Evolutionary conservation across 35 echinoderm and acorn worm genomes (phyloP).

Genomic region (Apostichopus californicus): DNA sequence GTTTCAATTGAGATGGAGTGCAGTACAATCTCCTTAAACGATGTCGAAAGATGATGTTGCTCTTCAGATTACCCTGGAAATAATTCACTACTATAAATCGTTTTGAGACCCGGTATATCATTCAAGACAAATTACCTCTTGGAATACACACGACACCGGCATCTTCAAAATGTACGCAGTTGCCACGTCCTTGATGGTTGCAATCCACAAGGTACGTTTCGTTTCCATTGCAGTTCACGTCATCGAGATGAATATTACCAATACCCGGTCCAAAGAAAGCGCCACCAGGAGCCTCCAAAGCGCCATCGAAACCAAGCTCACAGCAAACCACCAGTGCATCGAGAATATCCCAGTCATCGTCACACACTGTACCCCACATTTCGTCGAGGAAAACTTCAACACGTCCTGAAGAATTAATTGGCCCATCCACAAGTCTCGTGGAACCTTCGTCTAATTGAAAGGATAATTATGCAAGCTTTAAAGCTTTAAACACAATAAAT

Average conservation of each 20-base stretch:
- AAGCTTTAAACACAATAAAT: no score
- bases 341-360: conserved; percentile 39
- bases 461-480: no score
- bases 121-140: background rate
- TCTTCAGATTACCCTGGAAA: no score
- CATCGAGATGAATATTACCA: conserved; percentile 4
- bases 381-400: conserved; percentile 48
- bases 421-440: background rate
- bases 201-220: background rate
- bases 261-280: background rate
- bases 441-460: background rate
- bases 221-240: background rate
- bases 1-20: no score
- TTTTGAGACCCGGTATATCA: no score
- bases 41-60: no score
- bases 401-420: conserved; percentile 25
- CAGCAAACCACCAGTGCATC: conserved; percentile 54
- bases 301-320: conserved; percentile 31
- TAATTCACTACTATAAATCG: no score
- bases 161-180: conserved; percentile 8
- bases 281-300: background rate
- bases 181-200: background rate
- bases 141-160: conserved; percentile 19
- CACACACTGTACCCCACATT: no score
- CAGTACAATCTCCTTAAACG: no score